phyloP scores from a whole-genome alignment of 2,113 vertebrate species.

The Sinocyclocheilus grahami region DNA sequence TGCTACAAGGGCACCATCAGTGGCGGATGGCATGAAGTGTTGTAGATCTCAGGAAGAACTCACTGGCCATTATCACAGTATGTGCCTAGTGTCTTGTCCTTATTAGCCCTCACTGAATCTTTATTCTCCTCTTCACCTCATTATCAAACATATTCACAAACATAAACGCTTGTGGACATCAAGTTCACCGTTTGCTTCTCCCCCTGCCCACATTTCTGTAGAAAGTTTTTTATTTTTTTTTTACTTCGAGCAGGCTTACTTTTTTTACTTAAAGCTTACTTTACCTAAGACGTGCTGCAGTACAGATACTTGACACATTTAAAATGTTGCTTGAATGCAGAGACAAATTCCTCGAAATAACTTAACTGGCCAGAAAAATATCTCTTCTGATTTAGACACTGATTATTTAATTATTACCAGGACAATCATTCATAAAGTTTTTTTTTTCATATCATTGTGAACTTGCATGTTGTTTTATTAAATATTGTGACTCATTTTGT shows the following conservation, averaged over 20 bases:
- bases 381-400: no score
- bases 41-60: conserved; percentile 6
- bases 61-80: conserved; percentile 15
- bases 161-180: background rate
- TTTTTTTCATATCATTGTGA: no score
- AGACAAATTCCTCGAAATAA: no score
- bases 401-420: no score
- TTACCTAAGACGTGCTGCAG: background rate
- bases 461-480: no score
- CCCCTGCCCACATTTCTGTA: background rate
- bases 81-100: conserved; percentile 14
- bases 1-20: background rate
- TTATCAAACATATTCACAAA: conserved; percentile 4
- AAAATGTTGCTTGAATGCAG: no score
- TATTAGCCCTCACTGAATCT: background rate
- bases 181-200: background rate
- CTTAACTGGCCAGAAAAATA: no score
- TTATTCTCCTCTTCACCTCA: background rate
- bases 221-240: background rate
- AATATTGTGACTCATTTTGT: no score
- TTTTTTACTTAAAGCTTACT: no score
- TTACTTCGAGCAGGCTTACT: background rate
- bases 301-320: background rate
- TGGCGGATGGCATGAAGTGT: background rate
- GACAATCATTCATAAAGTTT: no score